phyloP scores from a whole-genome alignment of 2,113 vertebrate genomes.

The Thunnus thynnus region DNA sequence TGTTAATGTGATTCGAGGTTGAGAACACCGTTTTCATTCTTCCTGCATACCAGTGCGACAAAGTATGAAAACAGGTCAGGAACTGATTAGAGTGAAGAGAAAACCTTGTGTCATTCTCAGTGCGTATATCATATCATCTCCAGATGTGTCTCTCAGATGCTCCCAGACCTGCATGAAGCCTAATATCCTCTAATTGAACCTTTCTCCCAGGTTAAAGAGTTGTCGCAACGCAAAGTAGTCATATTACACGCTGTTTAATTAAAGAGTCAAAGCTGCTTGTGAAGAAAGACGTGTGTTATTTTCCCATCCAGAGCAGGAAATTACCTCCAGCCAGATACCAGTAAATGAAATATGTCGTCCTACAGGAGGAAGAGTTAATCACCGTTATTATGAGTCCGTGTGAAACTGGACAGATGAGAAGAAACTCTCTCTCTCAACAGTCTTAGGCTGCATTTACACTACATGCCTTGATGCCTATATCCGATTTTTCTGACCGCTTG shows the following conservation, averaged over 20 bases:
- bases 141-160: too few species aligned
- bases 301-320: too few species aligned
- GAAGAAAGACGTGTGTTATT: too few species aligned
- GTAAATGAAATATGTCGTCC: not conserved
- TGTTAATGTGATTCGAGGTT: constrained; percentile 1
- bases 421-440: not conserved
- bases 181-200: not conserved
- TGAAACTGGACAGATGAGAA: constrained; percentile 10
- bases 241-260: not conserved
- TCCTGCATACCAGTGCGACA: not conserved
- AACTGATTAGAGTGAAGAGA: not conserved
- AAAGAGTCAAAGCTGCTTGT: not conserved
- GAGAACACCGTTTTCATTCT: constrained; percentile 5
- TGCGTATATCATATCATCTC: not conserved
- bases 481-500: too few species aligned
- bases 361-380: not conserved
- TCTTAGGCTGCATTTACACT: too few species aligned
- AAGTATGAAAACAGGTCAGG: not conserved
- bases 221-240: not conserved
- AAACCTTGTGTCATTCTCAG: constrained; percentile 1
- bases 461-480: too few species aligned
- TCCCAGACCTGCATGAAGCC: not conserved
- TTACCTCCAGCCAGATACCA: not conserved
- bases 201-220: not conserved
- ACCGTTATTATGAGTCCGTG: not conserved